A percentile compares a stretch with the other conserved stretches of the same genome.
Evolutionary conservation across 1,140 invertebrate species (phyloP).

Genomic region (Brachystomella parvula): DNA sequence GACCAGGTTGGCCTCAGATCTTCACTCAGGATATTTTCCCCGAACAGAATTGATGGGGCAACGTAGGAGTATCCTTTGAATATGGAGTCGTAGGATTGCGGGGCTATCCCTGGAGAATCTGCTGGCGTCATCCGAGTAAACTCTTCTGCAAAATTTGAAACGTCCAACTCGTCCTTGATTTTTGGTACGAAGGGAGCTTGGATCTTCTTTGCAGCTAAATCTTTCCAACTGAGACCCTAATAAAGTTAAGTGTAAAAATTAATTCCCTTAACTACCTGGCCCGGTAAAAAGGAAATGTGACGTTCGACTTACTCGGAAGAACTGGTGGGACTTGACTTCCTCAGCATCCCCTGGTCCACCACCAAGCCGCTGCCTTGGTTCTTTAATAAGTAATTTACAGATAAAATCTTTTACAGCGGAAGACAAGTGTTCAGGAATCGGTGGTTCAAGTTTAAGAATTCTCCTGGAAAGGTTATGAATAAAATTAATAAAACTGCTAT

Average conservation of each 20-base stretch:
- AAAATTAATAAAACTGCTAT: neutral
- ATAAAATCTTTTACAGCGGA: constrained; percentile 58
- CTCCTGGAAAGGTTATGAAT: constrained; percentile 54
- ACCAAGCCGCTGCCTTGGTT: constrained; percentile 74
- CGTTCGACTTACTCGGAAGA: constrained; percentile 56
- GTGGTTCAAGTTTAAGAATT: constrained; percentile 76
- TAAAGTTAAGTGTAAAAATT: constrained; percentile 31
- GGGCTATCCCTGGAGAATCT: constrained; percentile 81
- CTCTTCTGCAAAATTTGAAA: constrained; percentile 92
- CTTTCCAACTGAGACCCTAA: constrained; percentile 65
- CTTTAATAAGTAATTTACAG: constrained; percentile 71
- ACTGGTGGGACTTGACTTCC: constrained; percentile 76
- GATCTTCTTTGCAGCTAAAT: constrained; percentile 61
- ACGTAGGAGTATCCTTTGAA: constrained; percentile 95
- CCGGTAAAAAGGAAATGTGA: constrained; percentile 4
- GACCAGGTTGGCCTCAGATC: constrained; percentile 50
- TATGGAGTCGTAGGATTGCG: constrained; percentile 71
- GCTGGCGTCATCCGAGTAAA: constrained; percentile 83
- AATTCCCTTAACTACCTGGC: neutral
- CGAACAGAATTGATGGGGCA: constrained; percentile 81
- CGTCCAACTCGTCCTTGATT: constrained; percentile 75
- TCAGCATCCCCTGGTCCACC: constrained; percentile 67
- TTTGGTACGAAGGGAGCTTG: constrained; percentile 72
- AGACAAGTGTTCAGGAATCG: constrained; percentile 66
- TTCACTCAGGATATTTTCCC: constrained; percentile 71